Evolutionary conservation across 2,113 vertebrate species (phyloP).

Genomic region (Columba janthina): DNA sequence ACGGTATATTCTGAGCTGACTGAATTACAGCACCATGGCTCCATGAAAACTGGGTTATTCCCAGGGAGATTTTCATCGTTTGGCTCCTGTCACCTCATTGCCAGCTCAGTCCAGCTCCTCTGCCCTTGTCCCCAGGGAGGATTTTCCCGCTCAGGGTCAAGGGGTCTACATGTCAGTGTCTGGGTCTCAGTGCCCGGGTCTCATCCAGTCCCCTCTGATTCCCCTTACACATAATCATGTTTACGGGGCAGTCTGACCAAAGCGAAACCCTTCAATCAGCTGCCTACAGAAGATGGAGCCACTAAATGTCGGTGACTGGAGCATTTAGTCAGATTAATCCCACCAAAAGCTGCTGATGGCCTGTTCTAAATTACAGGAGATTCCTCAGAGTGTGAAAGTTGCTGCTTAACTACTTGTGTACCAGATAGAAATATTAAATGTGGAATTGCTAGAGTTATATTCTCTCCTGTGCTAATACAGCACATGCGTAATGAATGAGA

Average conservation of each 20-base stretch:
- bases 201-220: background rate
- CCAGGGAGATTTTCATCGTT: background rate
- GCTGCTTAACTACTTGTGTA: background rate
- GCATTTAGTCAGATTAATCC: background rate
- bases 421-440: background rate
- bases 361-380: background rate
- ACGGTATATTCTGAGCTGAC: background rate
- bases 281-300: background rate
- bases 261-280: background rate
- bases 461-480: background rate
- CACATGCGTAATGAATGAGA: background rate
- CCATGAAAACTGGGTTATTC: background rate
- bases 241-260: background rate
- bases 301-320: background rate
- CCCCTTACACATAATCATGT: fast-evolving
- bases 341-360: background rate
- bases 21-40: background rate
- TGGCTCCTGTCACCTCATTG: background rate
- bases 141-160: background rate
- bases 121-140: too few relatives aligned
- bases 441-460: background rate
- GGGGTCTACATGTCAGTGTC: too few relatives aligned
- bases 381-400: background rate
- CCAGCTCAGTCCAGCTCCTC: background rate
- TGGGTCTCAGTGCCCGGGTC: background rate